phyloP scores from a whole-genome alignment of 1,140 invertebrate genomes.

The Holotrichia oblita region DNA sequence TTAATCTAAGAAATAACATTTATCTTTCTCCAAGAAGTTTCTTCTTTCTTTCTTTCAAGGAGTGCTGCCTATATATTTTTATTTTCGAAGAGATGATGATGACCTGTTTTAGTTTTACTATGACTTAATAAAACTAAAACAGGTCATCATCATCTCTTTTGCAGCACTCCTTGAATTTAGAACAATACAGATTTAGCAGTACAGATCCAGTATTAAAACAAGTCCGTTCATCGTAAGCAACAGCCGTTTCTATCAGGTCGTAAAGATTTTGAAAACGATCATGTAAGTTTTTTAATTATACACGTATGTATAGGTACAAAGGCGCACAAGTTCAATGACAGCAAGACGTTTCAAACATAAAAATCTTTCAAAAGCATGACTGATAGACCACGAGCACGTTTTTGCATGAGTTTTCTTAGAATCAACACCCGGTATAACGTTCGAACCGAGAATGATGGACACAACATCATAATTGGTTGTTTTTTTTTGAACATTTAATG shows the following conservation, averaged over 20 bases:
- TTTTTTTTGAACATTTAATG: neutral
- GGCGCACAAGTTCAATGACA: constrained; percentile 16
- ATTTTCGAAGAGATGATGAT: no score
- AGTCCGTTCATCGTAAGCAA: neutral
- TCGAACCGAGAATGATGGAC: neutral
- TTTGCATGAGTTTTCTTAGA: constrained; percentile 15
- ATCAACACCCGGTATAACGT: constrained; percentile 18
- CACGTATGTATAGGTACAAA: neutral
- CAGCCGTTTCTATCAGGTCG: neutral
- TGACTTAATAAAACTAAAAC: no score
- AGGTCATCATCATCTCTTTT: no score
- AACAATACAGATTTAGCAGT: no score
- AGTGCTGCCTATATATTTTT: no score
- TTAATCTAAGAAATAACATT: no score
- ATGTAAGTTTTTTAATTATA: neutral
- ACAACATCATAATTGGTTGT: constrained; percentile 9
- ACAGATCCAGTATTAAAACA: neutral
- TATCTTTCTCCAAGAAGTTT: no score
- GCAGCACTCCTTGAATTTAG: no score
- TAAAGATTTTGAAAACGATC: neutral
- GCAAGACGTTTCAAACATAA: neutral
- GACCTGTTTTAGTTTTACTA: no score
- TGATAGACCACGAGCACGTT: neutral
- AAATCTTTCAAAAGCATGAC: constrained; percentile 10
- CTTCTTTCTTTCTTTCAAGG: no score